Percentiles rank a stretch among this genome's conserved stretches.
Evolutionary conservation across 2,888 invertebrate genomes (phyloP).

Genomic region (Marronus borbonicus): DNA sequence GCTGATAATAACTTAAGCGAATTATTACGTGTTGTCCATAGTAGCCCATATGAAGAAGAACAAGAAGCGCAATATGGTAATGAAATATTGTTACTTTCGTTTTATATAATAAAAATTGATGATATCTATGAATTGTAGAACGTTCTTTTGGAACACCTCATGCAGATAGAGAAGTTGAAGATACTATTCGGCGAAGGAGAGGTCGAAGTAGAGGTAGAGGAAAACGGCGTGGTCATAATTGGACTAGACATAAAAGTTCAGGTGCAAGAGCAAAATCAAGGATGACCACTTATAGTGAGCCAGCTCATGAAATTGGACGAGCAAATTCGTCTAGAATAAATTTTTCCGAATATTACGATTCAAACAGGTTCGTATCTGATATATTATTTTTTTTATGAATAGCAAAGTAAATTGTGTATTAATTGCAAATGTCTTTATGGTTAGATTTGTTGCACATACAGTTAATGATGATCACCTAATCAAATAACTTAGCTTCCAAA

Average conservation of each 20-base stretch:
- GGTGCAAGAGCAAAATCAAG: constrained; percentile 21
- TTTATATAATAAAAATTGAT: background rate
- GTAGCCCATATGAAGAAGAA: constrained; percentile 24
- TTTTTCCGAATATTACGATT: constrained; percentile 38
- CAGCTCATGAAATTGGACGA: constrained; percentile 34
- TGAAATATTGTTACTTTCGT: background rate
- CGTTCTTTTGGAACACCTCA: constrained; percentile 29
- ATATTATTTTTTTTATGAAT: background rate
- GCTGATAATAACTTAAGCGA: constrained; percentile 8
- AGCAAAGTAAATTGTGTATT: too few relatives aligned
- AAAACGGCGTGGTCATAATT: constrained; percentile 49
- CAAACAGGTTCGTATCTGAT: constrained; percentile 23
- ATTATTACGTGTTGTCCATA: background rate
- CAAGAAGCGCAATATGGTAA: constrained; percentile 12
- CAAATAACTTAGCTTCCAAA: too few relatives aligned
- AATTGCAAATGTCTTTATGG: too few relatives aligned
- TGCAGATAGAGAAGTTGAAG: constrained; percentile 54
- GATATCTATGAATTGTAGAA: too few relatives aligned
- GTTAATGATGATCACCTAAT: too few relatives aligned
- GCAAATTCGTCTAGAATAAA: background rate
- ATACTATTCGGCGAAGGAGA: constrained; percentile 36
- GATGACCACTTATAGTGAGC: constrained; percentile 42
- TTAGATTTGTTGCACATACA: too few relatives aligned
- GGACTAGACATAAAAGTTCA: constrained; percentile 45
- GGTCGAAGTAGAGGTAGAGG: constrained; percentile 19